Conservation (phyloP, 2,113 vertebrate genomes). For the Numenius arquata region DNA sequence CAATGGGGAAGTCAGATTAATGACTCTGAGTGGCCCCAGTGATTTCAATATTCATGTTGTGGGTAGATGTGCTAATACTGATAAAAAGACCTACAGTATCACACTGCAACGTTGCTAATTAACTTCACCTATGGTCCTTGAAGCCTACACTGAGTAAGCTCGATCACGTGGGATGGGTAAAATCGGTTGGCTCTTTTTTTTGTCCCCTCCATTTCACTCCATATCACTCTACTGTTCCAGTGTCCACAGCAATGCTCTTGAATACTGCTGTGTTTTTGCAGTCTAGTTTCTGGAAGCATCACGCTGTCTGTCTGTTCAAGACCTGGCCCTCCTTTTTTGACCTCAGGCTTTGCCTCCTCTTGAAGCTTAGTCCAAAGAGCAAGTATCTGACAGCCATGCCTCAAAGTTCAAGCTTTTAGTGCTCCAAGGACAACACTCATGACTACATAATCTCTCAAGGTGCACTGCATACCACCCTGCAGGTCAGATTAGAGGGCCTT, state of each 20-base stretch:
- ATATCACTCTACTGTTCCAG: no score
- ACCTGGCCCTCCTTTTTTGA: background rate
- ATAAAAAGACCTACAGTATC: background rate
- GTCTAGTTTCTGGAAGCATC: background rate
- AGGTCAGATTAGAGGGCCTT: background rate
- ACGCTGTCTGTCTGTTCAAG: background rate
- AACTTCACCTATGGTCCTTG: background rate
- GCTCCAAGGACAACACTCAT: background rate
- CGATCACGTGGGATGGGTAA: rapidly evolving
- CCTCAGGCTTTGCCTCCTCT: background rate
- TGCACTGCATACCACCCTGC: background rate
- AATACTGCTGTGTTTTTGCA: background rate
- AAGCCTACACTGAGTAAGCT: background rate
- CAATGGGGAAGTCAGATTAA: background rate
- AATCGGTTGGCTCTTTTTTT: background rate
- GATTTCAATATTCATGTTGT: background rate
- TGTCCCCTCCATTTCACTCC: background rate
- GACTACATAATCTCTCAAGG: background rate
- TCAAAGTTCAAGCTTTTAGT: background rate
- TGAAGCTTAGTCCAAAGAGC: background rate
- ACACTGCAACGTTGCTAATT: background rate
- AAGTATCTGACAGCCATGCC: background rate
- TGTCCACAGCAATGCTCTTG: background rate
- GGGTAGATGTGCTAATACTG: background rate
- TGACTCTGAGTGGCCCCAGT: background rate